Percentiles rank a stretch among this genome's conserved stretches.
Evolutionary conservation across 2,113 vertebrate species (phyloP).

Genomic region (Lamprotornis superbus): DNA sequence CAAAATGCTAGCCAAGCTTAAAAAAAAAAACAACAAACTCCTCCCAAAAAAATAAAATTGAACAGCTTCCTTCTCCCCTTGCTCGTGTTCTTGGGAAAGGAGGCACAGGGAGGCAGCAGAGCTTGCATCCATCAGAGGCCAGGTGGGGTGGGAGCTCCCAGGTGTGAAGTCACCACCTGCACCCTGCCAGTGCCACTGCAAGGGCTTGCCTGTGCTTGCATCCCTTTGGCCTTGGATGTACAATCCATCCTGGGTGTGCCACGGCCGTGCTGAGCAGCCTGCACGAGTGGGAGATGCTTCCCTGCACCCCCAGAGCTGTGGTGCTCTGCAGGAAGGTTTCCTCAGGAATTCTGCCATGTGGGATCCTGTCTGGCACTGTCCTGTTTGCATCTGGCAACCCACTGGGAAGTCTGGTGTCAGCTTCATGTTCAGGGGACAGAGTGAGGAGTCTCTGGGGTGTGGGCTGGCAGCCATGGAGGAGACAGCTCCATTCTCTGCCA

Average conservation of each 20-base stretch:
- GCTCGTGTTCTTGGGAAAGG: background rate
- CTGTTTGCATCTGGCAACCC: background rate
- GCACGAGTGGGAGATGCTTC: background rate
- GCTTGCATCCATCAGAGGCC: background rate
- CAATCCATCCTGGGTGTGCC: background rate
- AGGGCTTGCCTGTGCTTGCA: background rate
- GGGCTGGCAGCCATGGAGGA: background rate
- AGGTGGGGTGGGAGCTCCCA: background rate
- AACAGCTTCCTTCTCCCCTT: background rate
- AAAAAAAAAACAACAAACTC: background rate
- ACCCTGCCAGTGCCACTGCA: background rate
- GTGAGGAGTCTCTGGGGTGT: background rate
- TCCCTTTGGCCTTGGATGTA: background rate
- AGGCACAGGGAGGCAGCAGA: background rate
- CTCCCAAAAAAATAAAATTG: background rate
- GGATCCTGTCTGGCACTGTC: background rate
- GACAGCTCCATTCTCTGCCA: background rate
- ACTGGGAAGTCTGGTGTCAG: background rate
- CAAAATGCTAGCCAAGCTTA: background rate
- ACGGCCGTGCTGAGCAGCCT: background rate
- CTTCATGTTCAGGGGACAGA: background rate
- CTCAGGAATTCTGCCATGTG: background rate
- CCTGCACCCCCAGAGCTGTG: background rate
- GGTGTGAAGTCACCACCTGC: background rate
- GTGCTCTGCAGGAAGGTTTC: background rate